Evolutionary conservation across 2,888 invertebrate species (phyloP), one percentile per base, ranked within the genome.

Genomic region (Blomia tropicalis): DNA sequence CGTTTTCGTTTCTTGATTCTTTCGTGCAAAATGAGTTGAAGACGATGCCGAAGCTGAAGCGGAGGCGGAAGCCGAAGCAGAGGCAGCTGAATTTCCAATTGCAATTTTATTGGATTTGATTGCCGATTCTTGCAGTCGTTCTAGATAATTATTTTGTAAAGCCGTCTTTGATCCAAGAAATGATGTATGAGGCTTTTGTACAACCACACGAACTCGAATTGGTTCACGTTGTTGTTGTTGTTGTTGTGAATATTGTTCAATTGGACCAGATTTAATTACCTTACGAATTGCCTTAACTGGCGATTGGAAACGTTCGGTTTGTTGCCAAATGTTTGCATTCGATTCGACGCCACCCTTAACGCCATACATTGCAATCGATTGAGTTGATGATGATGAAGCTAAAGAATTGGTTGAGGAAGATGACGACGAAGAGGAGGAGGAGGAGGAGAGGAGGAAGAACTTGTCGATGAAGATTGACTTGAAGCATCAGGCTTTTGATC

Each of bases 191-290:
- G 25, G 25, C 2, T 23, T 23, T 30, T 56, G 56, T 4, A 56
- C 56, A 19, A 56, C 56, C 14, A 56, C 56, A 22, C 56, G 56
- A 2, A 56, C 56, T n/a, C 56, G 56, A 31, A 27, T 14, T 36
- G 56, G 56, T 14, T 56, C 29, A 14, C 29, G 56, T 14, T 47
- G 22, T 7, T 11, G n/a, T 47, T 22, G 22, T 11, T 7, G 7
- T n/a, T 47, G 7, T n/a, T 47, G 7, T n/a, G 25, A 27, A 56
- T 31, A 14, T 29, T 22, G 56, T 11, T 22, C 14, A 14, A 29
- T 27, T 32, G 17, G 19, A 25, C 25, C 17, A 2, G 56, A 32
- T 25, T 56, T 56, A 3, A 56, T 30, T 4, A 56, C 56, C 29
- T 56, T 56, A 22, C 56, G 56, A 14, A 56, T 30, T 14, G 29